These are phyloP conservation scores for Camponotus vicinus DNA, from an alignment of 1,140 invertebrate species.

Conservation along the genomic window DNA sequence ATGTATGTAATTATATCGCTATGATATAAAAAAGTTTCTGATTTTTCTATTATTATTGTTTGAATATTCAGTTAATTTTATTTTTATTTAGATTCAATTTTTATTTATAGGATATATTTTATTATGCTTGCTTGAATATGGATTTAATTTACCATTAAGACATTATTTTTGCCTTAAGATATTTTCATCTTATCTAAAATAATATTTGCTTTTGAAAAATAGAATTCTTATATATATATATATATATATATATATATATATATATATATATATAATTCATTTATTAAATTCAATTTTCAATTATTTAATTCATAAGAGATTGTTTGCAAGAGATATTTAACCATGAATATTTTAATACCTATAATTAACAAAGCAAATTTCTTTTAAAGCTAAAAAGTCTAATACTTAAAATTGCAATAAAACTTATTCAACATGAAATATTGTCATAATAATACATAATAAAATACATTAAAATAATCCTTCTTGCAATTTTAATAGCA, in stretches of 20 bases:
- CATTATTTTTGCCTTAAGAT: background rate
- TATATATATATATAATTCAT: background rate
- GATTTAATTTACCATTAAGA: background rate
- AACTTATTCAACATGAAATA: too few species aligned
- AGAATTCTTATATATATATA: background rate
- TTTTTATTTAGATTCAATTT: background rate
- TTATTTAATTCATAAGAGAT: too few species aligned
- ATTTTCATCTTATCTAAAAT: background rate
- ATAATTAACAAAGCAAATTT: too few species aligned
- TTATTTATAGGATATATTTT: background rate
- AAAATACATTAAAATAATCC: too few species aligned
- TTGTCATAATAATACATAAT: too few species aligned
- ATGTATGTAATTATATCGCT: slow-evolving; percentile 35
- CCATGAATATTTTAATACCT: too few species aligned
- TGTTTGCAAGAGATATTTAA: too few species aligned
- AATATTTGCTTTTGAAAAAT: background rate
- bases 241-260: background rate
- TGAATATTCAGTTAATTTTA: background rate
- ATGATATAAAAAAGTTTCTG: background rate
- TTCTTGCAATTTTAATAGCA: too few species aligned
- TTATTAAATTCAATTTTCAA: too few species aligned
- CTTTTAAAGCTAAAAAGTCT: too few species aligned
- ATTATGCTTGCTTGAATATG: background rate
- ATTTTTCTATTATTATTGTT: too few species aligned
- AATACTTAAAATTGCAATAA: too few species aligned